Evolutionary conservation across 2,888 invertebrate genomes (phyloP).

Genomic region (Augiades crinisus): DNA sequence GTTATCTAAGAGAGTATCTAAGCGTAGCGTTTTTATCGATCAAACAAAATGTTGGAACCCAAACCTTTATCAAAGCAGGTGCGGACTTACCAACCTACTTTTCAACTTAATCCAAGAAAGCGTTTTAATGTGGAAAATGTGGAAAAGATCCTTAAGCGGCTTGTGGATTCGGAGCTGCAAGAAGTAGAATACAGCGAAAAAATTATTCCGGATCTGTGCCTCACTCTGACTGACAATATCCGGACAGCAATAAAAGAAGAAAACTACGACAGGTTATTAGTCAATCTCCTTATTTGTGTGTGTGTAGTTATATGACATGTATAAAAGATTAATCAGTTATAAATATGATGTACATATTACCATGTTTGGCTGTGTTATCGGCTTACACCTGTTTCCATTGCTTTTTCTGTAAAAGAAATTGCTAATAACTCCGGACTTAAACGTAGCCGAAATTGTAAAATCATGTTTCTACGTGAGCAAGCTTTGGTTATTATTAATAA

Average conservation of each 20-base stretch:
- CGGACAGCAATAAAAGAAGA: slow-evolving; percentile 83
- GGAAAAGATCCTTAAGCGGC: slow-evolving; percentile 79
- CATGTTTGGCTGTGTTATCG: slow-evolving; percentile 47
- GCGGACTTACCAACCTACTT: slow-evolving; percentile 82
- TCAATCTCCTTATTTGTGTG: not conserved
- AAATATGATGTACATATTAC: slow-evolving; percentile 51
- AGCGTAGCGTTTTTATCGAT: slow-evolving; percentile 32
- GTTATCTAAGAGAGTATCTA: not conserved
- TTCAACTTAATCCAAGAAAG: slow-evolving; percentile 83
- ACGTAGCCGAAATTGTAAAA: not conserved
- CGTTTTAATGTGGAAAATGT: slow-evolving; percentile 83
- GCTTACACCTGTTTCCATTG: slow-evolving; percentile 38
- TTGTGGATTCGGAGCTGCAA: slow-evolving; percentile 81
- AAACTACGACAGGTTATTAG: slow-evolving; percentile 83
- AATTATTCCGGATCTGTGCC: slow-evolving; percentile 77
- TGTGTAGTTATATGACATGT: not conserved
- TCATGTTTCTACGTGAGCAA: not conserved
- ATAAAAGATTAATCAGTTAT: too few species aligned
- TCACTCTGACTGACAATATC: slow-evolving; percentile 82
- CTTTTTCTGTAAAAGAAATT: slow-evolving; percentile 31
- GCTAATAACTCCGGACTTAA: not conserved
- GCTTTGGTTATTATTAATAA: too few species aligned
- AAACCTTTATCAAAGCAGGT: slow-evolving; percentile 58
- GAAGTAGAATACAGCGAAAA: slow-evolving; percentile 84
- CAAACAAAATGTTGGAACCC: slow-evolving; percentile 50